Evolutionary conservation across 2,888 invertebrate genomes (phyloP).

Genomic region (Arge pagana): DNA sequence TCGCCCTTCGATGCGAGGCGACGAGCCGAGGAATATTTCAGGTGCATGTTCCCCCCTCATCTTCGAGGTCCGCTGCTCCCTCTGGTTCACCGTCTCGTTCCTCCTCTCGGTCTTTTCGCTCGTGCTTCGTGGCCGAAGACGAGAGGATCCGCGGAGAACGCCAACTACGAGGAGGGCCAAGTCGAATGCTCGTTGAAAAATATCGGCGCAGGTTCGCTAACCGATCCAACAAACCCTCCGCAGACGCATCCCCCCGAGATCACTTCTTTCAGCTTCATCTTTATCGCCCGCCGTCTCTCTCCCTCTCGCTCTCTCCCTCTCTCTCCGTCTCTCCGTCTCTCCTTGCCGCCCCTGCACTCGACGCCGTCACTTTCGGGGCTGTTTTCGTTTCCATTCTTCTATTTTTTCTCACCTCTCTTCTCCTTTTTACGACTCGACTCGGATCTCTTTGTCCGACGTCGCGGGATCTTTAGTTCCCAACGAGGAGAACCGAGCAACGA

Average conservation of each 20-base stretch:
- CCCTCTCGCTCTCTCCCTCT: slow-evolving; percentile 20
- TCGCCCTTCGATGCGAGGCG: slow-evolving; percentile 22
- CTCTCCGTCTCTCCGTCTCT: slow-evolving; percentile 13
- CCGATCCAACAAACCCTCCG: slow-evolving; percentile 13
- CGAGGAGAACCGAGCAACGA: no score
- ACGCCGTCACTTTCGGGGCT: not conserved
- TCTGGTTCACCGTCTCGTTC: not conserved
- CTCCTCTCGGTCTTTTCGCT: not conserved
- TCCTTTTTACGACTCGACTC: not conserved
- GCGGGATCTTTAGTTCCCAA: no score
- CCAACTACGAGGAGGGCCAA: not conserved
- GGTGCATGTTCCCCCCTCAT: slow-evolving; percentile 12
- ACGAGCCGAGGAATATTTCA: slow-evolving; percentile 27
- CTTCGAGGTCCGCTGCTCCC: not conserved
- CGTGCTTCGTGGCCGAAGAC: not conserved
- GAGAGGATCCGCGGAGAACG: no score
- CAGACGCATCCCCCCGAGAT: no score
- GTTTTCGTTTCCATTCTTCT: slow-evolving; percentile 20
- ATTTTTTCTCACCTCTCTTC: slow-evolving; percentile 20
- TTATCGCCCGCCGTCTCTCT: slow-evolving; percentile 20
- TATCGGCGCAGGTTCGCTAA: no score
- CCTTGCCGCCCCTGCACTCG: not conserved
- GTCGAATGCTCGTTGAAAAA: no score
- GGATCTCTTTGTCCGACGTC: no score
- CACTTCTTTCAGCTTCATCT: slow-evolving; percentile 9